A percentile compares a stretch with the other conserved stretches of the same genome.
Conservation (phyloP, 2,797 vertebrate genomes). For the Platyrinchus mystaceus region DNA sequence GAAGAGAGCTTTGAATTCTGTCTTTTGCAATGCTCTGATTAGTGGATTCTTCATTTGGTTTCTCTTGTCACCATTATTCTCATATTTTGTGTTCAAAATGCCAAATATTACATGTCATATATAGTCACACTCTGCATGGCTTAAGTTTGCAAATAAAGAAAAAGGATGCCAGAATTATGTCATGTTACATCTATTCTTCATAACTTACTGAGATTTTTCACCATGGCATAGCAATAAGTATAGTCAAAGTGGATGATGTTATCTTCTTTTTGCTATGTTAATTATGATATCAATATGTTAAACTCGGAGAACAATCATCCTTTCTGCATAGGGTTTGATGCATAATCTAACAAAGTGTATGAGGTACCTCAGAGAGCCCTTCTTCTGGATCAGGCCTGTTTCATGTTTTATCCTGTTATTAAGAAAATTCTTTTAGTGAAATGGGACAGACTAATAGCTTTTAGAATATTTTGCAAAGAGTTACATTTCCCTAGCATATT, state of each 20-base stretch:
- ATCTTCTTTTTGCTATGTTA: not conserved
- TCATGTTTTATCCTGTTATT: not conserved
- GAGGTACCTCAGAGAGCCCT: not conserved
- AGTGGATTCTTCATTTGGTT: not conserved
- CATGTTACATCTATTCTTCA: not conserved
- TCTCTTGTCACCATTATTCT: not conserved
- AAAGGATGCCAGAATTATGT: not conserved
- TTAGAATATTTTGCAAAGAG: not conserved
- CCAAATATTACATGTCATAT: not conserved
- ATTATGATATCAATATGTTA: not conserved
- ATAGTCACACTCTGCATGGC: not conserved
- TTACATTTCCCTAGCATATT: not conserved
- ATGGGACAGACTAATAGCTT: not conserved
- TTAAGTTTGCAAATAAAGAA: not conserved
- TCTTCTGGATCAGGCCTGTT: not conserved
- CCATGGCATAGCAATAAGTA: not conserved
- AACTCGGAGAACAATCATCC: not conserved
- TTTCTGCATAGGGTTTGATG: not conserved
- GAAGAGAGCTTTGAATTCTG: not conserved
- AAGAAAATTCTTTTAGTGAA: not conserved
- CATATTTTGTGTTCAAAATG: not conserved
- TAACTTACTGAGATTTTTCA: not conserved
- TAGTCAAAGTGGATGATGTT: not conserved
- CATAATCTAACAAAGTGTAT: not conserved
- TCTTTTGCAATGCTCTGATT: not conserved